Base-by-base conservation (phyloP, 2,888 invertebrate species). In the Cryptophagus acutangulus region DNA sequence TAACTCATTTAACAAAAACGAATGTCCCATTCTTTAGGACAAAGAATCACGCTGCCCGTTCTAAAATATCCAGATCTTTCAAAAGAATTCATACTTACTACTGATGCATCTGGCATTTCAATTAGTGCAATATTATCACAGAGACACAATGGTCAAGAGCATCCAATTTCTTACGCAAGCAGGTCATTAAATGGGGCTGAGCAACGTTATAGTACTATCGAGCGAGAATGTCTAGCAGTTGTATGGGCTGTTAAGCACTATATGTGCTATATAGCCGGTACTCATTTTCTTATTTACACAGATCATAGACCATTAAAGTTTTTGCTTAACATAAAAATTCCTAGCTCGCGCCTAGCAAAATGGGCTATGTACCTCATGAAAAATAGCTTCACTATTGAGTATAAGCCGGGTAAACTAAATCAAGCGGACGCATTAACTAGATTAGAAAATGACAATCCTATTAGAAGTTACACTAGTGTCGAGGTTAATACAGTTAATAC, bases 221-320 rank as follows among this genome's bases (percentile, higher is more conserved):
- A 59, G 38, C 41, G 48, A 10, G 60, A 59, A 48, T 38, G 51
- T 2, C 29, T 57, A 16, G 54, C 52, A 1, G 37, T 56, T 1
- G 38, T 55, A 3, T 55, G 46, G 46, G 48, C 46, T 1, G 31
- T 49, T 3, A 49, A 54, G 29, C 43, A 51, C 33, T 58, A 48
- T 34, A 16, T 51, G 20, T 47, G 47, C 8, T 58, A 59, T 41
- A 16, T 59, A 3, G 47, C 46, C 28, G 58, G 57, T 5, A 40
- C 40, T 12, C 41, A 47, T 20, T 57, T 60, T 20, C 45, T 15
- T 9, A 33, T 60, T n/a, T 44, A 51, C 4, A 58, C 53, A 0
- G 58, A 59, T 43, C 57, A 58, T 33, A 30, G 31, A 36, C 49
- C 56, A 1, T 26, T 57, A 24, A 18, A 35, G 5, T 57, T 49